A percentile compares a stretch with the other conserved stretches of the same genome.
Conservation (phyloP, 1,140 invertebrate species). For the Scaptomyza graminum region DNA sequence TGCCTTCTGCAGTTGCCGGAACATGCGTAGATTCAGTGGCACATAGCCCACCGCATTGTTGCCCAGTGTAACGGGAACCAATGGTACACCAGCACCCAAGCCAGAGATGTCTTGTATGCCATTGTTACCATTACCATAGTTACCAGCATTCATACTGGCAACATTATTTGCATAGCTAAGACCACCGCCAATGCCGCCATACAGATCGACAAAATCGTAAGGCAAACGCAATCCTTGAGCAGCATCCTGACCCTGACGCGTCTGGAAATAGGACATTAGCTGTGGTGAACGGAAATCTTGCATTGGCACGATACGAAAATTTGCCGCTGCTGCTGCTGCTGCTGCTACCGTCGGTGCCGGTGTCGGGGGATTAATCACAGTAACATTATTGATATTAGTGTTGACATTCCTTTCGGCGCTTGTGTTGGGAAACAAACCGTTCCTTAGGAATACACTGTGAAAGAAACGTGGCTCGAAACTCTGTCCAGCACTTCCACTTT, state of each 20-base stretch:
- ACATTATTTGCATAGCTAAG: neutral
- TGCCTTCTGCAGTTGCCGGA: conserved; percentile 35
- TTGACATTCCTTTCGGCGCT: neutral
- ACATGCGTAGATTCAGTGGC: conserved; percentile 61
- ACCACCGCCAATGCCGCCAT: conserved; percentile 1
- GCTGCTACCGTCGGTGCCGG: too few relatives aligned
- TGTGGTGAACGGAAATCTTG: conserved; percentile 11
- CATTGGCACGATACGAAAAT: neutral
- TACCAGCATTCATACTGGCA: neutral
- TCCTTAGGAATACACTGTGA: neutral
- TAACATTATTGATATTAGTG: conserved; percentile 6
- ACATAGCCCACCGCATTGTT: conserved; percentile 65
- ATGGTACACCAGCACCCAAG: conserved; percentile 28
- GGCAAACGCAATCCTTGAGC: neutral
- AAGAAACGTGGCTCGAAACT: neutral
- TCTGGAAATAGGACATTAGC: conserved; percentile 33
- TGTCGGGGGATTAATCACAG: neutral
- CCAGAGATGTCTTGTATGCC: neutral
- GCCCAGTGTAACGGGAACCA: conserved; percentile 57
- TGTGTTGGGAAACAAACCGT: neutral
- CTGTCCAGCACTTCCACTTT: neutral
- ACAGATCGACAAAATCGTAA: conserved; percentile 36
- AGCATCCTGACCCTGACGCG: conserved; percentile 32
- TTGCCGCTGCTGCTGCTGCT: neutral
- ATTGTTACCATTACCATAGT: neutral